Evolutionary conservation across 2,888 invertebrate genomes (phyloP), one percentile per base, ranked within the genome.

Genomic region (Clostera curtula): DNA sequence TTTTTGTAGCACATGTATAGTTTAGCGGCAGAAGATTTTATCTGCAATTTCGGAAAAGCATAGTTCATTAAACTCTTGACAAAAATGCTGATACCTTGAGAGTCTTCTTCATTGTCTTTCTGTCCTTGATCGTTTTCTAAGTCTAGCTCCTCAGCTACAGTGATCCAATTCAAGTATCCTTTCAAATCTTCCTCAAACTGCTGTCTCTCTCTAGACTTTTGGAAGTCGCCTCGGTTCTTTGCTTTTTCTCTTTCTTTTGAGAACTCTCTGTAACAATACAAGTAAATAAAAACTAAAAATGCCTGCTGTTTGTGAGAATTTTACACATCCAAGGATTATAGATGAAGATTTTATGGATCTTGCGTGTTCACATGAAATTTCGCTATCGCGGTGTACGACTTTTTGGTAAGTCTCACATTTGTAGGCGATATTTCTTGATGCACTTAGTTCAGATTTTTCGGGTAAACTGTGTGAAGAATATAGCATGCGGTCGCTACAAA

Each of bases 171-270:
- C 32, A 99, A 84, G 63, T 99, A 99, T 2, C 98, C 98, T 35
- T 96, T 88, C 19, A 98, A 82, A 71, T 99, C 99, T 64, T 99
- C 99, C 66, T 99, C 99, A 40, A 99, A 92, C 75, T 98, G 98
- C 62, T 98, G 97, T 58, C 97, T 96, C 67, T 99, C 98, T 27
- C 99, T 87, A 25, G 98, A 87, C 71, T 99, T 99, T 66, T 99
- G 98, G 72, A 99, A 99, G 69, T 99, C 98, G 21, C 99, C 99
- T 18, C 99, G 88, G 36, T 96, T 96, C 80, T 98, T 97, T 0
- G 99, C 99, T 66, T 99, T 99, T 69, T 98, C 98, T 90, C 99
- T 93, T 84, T 99, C 99, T 82, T 99, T 99, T 24, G 99, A 99
- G 84, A 99, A 99, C 82, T 99, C 99, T 85, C 96, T 96, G 69